Base-by-base conservation (phyloP, 2,888 invertebrate genomes). In the Galerucella pusilla region DNA sequence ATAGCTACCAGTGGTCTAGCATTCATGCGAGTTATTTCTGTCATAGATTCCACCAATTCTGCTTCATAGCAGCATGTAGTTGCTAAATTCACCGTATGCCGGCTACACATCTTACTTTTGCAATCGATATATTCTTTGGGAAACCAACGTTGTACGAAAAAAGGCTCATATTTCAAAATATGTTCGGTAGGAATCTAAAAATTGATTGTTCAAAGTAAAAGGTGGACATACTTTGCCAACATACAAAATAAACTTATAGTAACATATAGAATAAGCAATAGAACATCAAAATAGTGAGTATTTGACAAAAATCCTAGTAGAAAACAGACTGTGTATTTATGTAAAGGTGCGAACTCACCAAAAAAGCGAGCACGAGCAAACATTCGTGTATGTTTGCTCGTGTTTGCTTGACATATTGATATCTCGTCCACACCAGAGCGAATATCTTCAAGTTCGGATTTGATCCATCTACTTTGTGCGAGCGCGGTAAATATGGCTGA, bases 121-220 rank as follows among this genome's bases (percentile, higher is more conserved):
- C 61, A 61, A 61, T 61, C 28, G 61, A 61, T 61, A 12, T 35
- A 61, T 35, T 61, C 61, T n/a, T 12, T 35, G 1, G 61, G 61
- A 35, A 14, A 61, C 61, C 61, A 61, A 35, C 61, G 61, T 35
- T 61, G 61, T 12, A 61, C 61, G 4, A 61, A 61, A 28, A 61
- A 61, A 12, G 61, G 61, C n/a, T 61, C 61, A 35, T 35, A 61
- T 61, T 61, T 61, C 14, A 61, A 35, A n/a, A 61, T 61, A 35
- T 35, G 35, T 35, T 61, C 61, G 5, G 61, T 61, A 35, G 61
- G 61, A 61, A 61, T 35, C 61, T 61, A 10, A 7, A 60, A 60
- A 25, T 25, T 60, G 1, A 60, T 20, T 60, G 20, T 25, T 10
- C 12, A 60, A 11, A 16, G 20, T 25, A 7, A 20, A 57, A 57